Evolutionary conservation across 2,888 invertebrate genomes (phyloP).

Genomic region (Tineola bisselliella): DNA sequence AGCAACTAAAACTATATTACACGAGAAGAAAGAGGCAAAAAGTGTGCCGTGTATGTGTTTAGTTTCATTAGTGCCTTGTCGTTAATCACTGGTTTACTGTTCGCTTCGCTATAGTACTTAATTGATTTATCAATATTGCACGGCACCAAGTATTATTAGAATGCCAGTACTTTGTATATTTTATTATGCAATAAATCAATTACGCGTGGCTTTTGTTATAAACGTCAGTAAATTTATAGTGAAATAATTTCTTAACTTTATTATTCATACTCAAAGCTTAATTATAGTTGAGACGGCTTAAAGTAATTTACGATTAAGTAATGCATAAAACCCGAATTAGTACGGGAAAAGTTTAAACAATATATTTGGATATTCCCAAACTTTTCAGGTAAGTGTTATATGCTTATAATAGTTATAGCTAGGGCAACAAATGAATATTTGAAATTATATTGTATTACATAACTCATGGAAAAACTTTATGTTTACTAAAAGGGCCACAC

Average conservation of each 20-base stretch:
- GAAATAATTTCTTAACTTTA: background rate
- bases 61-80: conserved; percentile 5
- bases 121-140: conserved; percentile 7
- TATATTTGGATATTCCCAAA: too few relatives aligned
- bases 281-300: too few relatives aligned
- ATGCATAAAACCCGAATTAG: too few relatives aligned
- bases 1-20: background rate
- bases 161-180: background rate
- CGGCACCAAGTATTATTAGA: background rate
- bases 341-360: too few relatives aligned
- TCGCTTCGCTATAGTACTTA: background rate
- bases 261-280: too few relatives aligned
- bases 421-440: too few relatives aligned
- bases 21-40: background rate
- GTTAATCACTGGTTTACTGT: background rate
- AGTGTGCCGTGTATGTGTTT: background rate
- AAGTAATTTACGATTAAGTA: too few relatives aligned
- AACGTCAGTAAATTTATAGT: background rate
- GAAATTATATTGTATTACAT: background rate
- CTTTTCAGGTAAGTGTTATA: too few relatives aligned
- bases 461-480: background rate
- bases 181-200: background rate
- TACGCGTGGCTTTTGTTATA: background rate
- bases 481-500: background rate
- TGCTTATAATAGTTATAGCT: too few relatives aligned